These are phyloP conservation scores for Sturmia bella DNA, from an alignment of 2,888 invertebrate species.

Conservation along the genomic window DNA sequence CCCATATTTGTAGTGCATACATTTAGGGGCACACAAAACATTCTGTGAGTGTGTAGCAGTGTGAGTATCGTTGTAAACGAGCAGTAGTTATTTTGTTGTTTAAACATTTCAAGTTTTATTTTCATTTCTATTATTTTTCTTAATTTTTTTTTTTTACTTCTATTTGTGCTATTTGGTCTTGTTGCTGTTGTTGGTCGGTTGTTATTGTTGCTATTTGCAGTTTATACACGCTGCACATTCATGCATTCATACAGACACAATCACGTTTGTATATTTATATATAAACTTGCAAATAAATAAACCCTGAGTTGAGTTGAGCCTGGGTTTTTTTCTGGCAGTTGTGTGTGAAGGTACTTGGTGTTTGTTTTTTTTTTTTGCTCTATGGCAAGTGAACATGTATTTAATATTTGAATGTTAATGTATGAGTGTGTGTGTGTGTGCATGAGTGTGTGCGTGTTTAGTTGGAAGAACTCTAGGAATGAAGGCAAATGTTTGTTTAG, in stretches of 20 bases:
- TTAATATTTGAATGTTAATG: not conserved
- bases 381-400: slow-evolving; percentile 14
- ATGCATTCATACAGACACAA: slow-evolving; percentile 19
- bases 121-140: slow-evolving; percentile 65
- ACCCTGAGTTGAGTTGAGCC: slow-evolving; percentile 46
- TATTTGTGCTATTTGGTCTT: slow-evolving; percentile 46
- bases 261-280: not conserved
- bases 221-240: slow-evolving; percentile 50
- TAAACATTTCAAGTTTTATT: slow-evolving; percentile 71
- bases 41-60: slow-evolving; percentile 15
- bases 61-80: slow-evolving; percentile 46
- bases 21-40: not conserved
- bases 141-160: slow-evolving; percentile 43
- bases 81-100: slow-evolving; percentile 67
- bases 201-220: slow-evolving; percentile 56
- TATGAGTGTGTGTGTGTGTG: not conserved
- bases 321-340: slow-evolving; percentile 9
- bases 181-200: slow-evolving; percentile 50
- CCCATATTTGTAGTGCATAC: not conserved
- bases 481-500: slow-evolving; percentile 72
- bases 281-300: slow-evolving; percentile 45
- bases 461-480: slow-evolving; percentile 54
- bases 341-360: slow-evolving; percentile 17
- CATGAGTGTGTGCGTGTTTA: slow-evolving; percentile 20
- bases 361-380: not conserved